These are phyloP conservation scores for Aromia moschata DNA, from an alignment of 2,888 invertebrate genomes.

Conservation along the genomic window DNA sequence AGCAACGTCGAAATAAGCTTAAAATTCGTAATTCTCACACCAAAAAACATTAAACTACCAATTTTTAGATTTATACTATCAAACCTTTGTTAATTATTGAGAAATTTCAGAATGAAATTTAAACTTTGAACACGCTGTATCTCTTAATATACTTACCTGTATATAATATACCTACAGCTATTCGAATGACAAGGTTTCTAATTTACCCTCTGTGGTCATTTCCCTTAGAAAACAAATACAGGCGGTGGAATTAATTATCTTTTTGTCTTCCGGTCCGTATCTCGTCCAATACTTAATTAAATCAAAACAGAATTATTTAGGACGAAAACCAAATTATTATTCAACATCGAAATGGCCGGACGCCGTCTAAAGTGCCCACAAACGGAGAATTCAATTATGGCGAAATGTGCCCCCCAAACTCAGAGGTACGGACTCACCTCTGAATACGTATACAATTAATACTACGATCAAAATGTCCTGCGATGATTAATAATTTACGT, in stretches of 20 bases:
- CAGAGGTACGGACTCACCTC: conserved; percentile 11
- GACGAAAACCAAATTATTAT: conserved; percentile 2
- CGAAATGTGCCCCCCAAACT: conserved; percentile 6
- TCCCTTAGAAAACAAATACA: background rate
- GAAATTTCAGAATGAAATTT: too few relatives aligned
- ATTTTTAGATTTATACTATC: too few relatives aligned
- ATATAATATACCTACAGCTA: too few relatives aligned
- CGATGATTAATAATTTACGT: conserved; percentile 10
- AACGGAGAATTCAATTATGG: conserved; percentile 7
- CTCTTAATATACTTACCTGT: too few relatives aligned
- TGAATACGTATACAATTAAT: conserved; percentile 13
- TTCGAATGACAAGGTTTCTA: background rate
- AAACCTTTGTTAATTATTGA: too few relatives aligned
- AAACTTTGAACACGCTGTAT: too few relatives aligned
- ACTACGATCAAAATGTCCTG: conserved; percentile 11
- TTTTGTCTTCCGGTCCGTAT: background rate
- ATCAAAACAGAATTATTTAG: conserved; percentile 5
- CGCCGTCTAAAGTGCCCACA: conserved; percentile 5
- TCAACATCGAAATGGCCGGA: background rate
- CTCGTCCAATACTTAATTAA: background rate
- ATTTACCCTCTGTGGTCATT: background rate
- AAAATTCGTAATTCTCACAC: too few relatives aligned
- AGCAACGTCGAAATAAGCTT: too few relatives aligned
- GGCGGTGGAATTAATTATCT: background rate
- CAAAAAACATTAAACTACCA: too few relatives aligned